Evolutionary conservation across 1,140 invertebrate genomes (phyloP), one percentile per base, ranked within the genome.

Genomic region (Calosoma granatense): DNA sequence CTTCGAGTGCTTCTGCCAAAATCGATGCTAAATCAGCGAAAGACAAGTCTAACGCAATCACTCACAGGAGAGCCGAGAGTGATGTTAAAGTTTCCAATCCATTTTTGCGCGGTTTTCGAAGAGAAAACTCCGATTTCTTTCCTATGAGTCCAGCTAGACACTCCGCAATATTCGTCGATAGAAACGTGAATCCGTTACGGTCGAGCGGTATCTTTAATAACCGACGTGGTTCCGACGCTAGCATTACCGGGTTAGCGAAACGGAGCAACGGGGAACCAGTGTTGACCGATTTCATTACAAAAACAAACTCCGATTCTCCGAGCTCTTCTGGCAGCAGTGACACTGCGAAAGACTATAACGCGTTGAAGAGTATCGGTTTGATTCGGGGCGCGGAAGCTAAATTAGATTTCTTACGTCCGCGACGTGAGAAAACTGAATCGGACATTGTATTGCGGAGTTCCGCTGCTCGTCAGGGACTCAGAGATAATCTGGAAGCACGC

Each of bases 351-450:
- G 71, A 74, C 0, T 71, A 68, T 51, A 74, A 74, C 20, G 72
- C 71, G 12, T 59, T 74, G 51, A 74, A 73, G 56, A 73, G 63
- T 55, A 71, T 74, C 2, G 74, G 71, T 4, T 68, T 69, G 1
- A 56, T 75, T 39, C n/a, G 67, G 58, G 53, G 67, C 63, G 47
- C 61, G 67, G 14, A 65, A 73, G 26, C 51, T 55, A 66, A 62
- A 60, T 60, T 67, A 9, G 19, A 22, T 22, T 26, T 20, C 23
- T 41, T 81, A 60, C 78, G 81, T 64, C 87, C 85, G 17, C 79
- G 88, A 63, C 77, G 88, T 61, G 87, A 91, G 77, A 90, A 90
- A 74, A 90, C 88, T 64, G 88, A 92, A 72, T 88, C 87, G 56
- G 87, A 90, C 69, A 88, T 90, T 66, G 80, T 88, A 30, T 80